Conservation (phyloP, 2,113 vertebrate species). For the Nettapus auritus region DNA sequence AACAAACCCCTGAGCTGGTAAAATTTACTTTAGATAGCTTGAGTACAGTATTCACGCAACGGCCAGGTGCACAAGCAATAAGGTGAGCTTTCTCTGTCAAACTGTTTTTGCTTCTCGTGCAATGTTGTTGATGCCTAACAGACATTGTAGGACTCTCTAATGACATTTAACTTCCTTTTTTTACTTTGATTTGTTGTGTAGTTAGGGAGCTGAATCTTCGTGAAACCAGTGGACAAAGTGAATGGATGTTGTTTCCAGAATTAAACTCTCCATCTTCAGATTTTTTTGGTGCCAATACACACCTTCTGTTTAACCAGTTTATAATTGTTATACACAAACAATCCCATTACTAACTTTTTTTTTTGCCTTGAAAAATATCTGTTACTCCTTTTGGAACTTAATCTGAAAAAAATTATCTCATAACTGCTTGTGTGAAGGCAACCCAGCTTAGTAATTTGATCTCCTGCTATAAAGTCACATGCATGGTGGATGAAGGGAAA, state of each 20-base stretch:
- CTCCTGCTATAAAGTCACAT: not conserved
- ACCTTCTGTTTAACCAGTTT: not conserved
- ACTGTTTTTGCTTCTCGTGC: not conserved
- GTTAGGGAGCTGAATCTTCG: not conserved
- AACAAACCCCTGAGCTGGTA: constrained; percentile 85
- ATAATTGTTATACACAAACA: not conserved
- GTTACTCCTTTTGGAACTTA: not conserved
- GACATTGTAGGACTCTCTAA: not conserved
- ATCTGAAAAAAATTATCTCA: accelerated
- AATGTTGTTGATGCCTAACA: not conserved
- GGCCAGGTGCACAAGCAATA: constrained; percentile 93
- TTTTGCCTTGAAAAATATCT: not conserved
- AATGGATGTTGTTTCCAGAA: not conserved
- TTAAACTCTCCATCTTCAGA: not conserved
- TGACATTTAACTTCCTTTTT: not conserved
- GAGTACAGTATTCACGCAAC: constrained; percentile 85
- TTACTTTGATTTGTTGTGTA: not conserved
- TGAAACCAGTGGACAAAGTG: not conserved
- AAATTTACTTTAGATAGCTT: constrained; percentile 87
- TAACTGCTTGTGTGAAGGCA: not conserved
- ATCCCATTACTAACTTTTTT: not conserved
- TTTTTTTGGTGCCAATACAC: not conserved
- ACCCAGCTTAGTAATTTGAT: not conserved
- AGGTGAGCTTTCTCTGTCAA: constrained; percentile 77
- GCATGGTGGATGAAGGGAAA: not conserved